Evolutionary conservation across 1,140 invertebrate species (phyloP).

Genomic region (Homalodisca vitripennis): DNA sequence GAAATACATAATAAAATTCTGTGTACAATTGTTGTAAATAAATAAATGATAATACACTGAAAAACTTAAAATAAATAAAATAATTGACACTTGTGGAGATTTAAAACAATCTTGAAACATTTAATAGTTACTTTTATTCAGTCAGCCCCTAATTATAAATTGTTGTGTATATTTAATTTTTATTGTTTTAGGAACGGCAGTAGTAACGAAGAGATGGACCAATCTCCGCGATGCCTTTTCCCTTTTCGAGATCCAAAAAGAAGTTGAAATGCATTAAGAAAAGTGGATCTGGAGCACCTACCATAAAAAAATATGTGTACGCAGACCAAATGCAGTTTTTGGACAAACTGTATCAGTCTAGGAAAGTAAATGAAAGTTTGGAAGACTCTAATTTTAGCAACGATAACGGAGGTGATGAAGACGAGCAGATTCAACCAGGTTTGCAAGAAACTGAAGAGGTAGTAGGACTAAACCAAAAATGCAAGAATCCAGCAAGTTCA

Average conservation of each 20-base stretch:
- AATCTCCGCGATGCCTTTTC: slow-evolving; percentile 35
- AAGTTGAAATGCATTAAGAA: slow-evolving; percentile 32
- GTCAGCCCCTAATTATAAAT: too few relatives aligned
- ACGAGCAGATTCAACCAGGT: background rate
- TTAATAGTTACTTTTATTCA: too few relatives aligned
- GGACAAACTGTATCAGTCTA: slow-evolving; percentile 28
- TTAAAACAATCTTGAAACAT: too few relatives aligned
- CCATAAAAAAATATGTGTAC: slow-evolving; percentile 35
- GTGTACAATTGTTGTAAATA: too few relatives aligned
- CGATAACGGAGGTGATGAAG: background rate
- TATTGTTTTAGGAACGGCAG: slow-evolving; percentile 30
- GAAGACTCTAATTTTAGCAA: background rate
- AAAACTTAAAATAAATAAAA: too few relatives aligned
- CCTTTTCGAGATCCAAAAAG: slow-evolving; percentile 30
- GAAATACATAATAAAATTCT: too few relatives aligned
- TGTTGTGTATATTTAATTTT: background rate
- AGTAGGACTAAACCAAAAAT: background rate
- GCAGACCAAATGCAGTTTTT: slow-evolving; percentile 42
- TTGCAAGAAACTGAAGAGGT: background rate
- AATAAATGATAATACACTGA: too few relatives aligned
- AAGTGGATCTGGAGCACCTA: slow-evolving; percentile 33
- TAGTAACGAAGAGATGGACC: slow-evolving; percentile 33
- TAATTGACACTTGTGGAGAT: too few relatives aligned
- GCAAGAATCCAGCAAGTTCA: background rate
- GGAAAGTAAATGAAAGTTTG: slow-evolving; percentile 24